Conservation (phyloP, 2,797 vertebrate genomes). For the Eurystomus glaucurus region DNA sequence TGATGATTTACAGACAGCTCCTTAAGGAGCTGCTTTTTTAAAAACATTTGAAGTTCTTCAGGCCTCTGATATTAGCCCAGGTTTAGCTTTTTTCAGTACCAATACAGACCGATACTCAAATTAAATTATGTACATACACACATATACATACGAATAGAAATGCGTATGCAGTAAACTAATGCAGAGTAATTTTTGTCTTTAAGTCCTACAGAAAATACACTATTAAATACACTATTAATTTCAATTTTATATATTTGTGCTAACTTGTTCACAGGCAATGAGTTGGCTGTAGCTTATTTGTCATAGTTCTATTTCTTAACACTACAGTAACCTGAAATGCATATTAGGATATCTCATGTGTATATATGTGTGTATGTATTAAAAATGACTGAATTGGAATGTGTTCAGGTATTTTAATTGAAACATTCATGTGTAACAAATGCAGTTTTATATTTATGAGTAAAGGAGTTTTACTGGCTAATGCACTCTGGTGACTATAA, state of each 20-base stretch:
- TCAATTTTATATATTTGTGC: background rate
- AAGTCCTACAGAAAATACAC: background rate
- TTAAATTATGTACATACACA: background rate
- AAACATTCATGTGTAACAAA: background rate
- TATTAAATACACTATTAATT: background rate
- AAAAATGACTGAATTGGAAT: background rate
- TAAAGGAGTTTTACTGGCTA: background rate
- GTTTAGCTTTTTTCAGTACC: background rate
- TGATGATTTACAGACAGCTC: conserved; percentile 6
- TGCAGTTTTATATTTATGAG: background rate
- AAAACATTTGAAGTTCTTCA: background rate
- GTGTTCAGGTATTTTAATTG: background rate
- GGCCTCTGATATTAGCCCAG: background rate
- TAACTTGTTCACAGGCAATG: background rate
- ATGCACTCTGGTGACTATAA: background rate
- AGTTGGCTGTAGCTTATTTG: background rate
- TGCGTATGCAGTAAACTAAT: background rate
- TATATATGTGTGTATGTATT: background rate
- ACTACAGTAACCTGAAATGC: background rate
- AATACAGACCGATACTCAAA: background rate
- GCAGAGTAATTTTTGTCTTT: background rate
- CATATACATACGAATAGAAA: background rate
- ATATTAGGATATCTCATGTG: background rate
- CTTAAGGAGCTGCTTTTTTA: background rate
- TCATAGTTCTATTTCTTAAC: background rate